These are phyloP conservation scores for Macrotis lagotis DNA, from an alignment of 2,113 vertebrate genomes.

Conservation along the genomic window DNA sequence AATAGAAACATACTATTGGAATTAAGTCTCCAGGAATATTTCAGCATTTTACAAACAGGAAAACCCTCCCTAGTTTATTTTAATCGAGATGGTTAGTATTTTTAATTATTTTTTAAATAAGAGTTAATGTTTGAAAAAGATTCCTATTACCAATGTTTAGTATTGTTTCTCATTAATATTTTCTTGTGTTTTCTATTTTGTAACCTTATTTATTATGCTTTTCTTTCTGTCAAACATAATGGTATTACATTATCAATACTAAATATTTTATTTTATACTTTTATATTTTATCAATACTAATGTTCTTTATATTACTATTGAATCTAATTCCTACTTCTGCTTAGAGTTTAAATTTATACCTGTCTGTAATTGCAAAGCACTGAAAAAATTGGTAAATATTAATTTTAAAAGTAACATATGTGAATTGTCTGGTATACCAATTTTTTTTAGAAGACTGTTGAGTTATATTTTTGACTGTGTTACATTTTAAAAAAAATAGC, in stretches of 20 bases:
- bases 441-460: conserved; percentile 8
- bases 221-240: conserved; percentile 23
- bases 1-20: conserved; percentile 52
- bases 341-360: neutral
- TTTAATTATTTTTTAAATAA: conserved; percentile 40
- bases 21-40: conserved; percentile 74
- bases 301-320: conserved; percentile 44
- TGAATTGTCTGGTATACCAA: neutral
- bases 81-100: conserved; percentile 74
- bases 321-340: conserved; percentile 7
- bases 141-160: neutral
- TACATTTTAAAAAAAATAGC: too few species aligned
- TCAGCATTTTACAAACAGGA: conserved; percentile 73
- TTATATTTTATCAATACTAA: too few species aligned
- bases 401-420: conserved; percentile 44
- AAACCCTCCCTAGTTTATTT: conserved; percentile 82
- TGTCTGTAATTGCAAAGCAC: conserved; percentile 17
- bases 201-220: neutral
- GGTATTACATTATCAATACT: too few species aligned
- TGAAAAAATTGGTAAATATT: conserved; percentile 55
- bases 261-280: too few species aligned
- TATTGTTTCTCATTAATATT: neutral
- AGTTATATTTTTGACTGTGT: conserved; percentile 46
- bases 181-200: conserved; percentile 29
- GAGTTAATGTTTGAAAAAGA: conserved; percentile 7